Base-by-base conservation (phyloP, 2,888 invertebrate species). In the Cephus pygmeus region DNA sequence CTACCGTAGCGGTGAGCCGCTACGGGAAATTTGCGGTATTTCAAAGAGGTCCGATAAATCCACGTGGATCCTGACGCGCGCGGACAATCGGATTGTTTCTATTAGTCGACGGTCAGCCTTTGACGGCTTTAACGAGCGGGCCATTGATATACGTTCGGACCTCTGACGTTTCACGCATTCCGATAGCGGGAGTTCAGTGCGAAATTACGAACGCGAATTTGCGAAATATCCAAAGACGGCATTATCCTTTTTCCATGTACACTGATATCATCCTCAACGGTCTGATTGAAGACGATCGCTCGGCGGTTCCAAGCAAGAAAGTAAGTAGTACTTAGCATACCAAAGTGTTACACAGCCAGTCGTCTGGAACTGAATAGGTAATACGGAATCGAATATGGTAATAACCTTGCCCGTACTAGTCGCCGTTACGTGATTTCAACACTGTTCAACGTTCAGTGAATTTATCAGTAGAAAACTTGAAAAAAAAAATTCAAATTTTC, bases 261-360 rank as follows among this genome's bases (percentile, higher is more conserved):
- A 23, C 23, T 56, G 40, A 56, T 56, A 56, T 56, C 40, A 23
- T 56, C 23, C 40, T 9, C 9, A 9, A 23, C 9, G 9, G 23
- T 23, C 9, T 23, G 56, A 56, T 23, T 0, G 56, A 56, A 23
- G 56, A 56, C 15, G 23, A 56, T 23, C 23, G 6, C 23, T 9
- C 2, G 6, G 23, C 23, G 23, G 9, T 56, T 56, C 9, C 23
- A 9, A 56, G 15, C 23, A 56, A 56, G 56, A 34, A 71, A 31
- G 15, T 71, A 71, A 31, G 71, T 23, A 71, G 71, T 71, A 34
- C 34, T 71, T 31, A 34, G 71, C 71, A 71, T 71, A 71, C 31
- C 71, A 31, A 71, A 71, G 71, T 71, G 31, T 34, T 71, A 71
- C 34, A 31, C 33, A 34, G 31, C 33, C 71, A 71, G 31, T 71